Evolutionary conservation across 1,140 invertebrate species (phyloP), one percentile per base, ranked within the genome.

Genomic region (Dreissena rostriformis): DNA sequence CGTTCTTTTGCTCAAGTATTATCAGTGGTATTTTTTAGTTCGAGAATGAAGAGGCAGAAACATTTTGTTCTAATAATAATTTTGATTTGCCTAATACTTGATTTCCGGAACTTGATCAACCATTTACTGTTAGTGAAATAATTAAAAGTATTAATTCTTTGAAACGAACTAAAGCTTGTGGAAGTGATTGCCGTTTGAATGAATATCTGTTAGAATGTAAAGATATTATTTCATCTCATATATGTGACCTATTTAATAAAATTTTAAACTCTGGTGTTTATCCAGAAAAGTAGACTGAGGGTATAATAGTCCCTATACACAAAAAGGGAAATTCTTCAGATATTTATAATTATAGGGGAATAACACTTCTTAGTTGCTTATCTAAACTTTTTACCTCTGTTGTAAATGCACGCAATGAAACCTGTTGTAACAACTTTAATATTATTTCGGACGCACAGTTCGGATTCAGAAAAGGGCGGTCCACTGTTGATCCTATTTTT

Each of bases 241-340:
- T 63, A n/a, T 63, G 61, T 63, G 61, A 63, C 24, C 19, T 63
- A 63, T 63, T 63, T 63, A 63, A 63, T n/a, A 11, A 2, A n/a
- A 63, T 63, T 63, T 63, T n/a, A 63, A 26, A 63, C 19, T 63
- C 61, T 63, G 61, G 61, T 26, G 19, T 63, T 63, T 63, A n/a
- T 26, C 24, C 61, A 63, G 61, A 63, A n/a, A 63, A 63, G 24
- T 63, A 11, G 11, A 63, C 24, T n/a, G 24, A 63, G 24, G 61
- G 61, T 26, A 63, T 63, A 63, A 63, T 63, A n/a, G 11, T 63
- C 24, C 61, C 61, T 63, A 63, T 63, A 63, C 61, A 63, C 24
- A 63, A 63, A 63, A 63, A 63, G 11, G 61, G 19, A 63, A 26
- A 26, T 63, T 4, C 61, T 26, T 63, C 24, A n/a, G 24, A 63